Conservation (phyloP, 2,888 invertebrate genomes). For the Macrosiphum euphorbiae region DNA sequence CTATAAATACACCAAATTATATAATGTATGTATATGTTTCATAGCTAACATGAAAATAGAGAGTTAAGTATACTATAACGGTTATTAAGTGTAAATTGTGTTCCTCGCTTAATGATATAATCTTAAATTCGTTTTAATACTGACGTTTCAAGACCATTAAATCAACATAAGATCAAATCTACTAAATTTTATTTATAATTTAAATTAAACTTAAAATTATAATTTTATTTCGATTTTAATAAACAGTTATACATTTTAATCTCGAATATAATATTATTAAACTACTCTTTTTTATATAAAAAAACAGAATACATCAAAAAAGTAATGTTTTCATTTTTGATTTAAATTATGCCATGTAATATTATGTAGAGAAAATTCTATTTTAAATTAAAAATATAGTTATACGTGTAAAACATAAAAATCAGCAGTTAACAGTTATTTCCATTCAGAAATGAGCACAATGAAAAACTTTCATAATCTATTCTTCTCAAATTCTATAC, state of each 20-base stretch:
- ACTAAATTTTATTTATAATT: not conserved
- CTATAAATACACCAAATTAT: not conserved
- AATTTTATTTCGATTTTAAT: not conserved
- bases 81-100: not conserved
- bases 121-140: not conserved
- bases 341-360: not conserved
- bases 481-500: not conserved
- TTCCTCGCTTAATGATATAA: not conserved
- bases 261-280: not conserved
- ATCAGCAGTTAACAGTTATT: slow-evolving; percentile 27
- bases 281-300: not conserved
- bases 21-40: not conserved
- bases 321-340: not conserved
- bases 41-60: not conserved
- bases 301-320: not conserved
- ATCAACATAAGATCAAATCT: not conserved
- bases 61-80: not conserved
- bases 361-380: not conserved
- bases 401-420: not conserved
- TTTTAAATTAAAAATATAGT: not conserved
- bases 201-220: not conserved
- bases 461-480: slow-evolving; percentile 27
- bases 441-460: not conserved
- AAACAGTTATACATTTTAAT: not conserved
- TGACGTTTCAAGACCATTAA: not conserved